Evolutionary conservation across 2,797 vertebrate genomes (phyloP), one percentile per base, ranked within the genome.

Genomic region (Tauraco hartlaubi): DNA sequence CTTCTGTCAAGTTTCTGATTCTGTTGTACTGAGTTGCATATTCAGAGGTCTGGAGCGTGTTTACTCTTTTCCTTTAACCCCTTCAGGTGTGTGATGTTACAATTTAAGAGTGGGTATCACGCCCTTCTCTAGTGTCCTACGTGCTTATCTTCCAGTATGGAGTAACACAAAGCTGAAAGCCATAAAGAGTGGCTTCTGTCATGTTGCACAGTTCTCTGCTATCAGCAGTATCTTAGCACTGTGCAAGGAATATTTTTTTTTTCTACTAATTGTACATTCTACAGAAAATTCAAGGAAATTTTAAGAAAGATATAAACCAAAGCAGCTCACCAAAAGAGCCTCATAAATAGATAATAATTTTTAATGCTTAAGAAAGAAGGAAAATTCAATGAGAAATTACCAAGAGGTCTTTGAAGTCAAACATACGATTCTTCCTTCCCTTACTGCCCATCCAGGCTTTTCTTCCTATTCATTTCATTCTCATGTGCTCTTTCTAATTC

Each of bases 1-100:
- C 20, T 55, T 9, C 15, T 55, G 62, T 48, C 20, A 25, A 26
- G 22, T n/a, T 31, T 63, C 66, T 18, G 28, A 25, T 61, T 48
- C 31, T 46, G 23, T 41, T 35, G 7, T 35, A 15, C 6, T 17
- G 4, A 54, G 19, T 15, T 71, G 37, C 1, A 2, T 25, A 7
- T 46, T 35, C 1, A 1, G 61, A 54, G 15, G 3, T 67, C 49
- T 4, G 2, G 21, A 73, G 19, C 1, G 1, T 26, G 81, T 77
- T 37, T n/a, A 6, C 10, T 15, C 23, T 46, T 76, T 66, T 26
- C 19, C 15, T 75, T 85, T 52, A n/a, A 5, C 10, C 2, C 1
- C 39, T 66, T n/a, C 52, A 49, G 23, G 17, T 16, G 6, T 5
- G 5, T 20, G 51, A 16, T 31, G 14, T 44, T 49, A 12, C 13